Evolutionary conservation across 2,113 vertebrate species (phyloP), one percentile per base, ranked within the genome.

Genomic region (Oreochromis spilurus): DNA sequence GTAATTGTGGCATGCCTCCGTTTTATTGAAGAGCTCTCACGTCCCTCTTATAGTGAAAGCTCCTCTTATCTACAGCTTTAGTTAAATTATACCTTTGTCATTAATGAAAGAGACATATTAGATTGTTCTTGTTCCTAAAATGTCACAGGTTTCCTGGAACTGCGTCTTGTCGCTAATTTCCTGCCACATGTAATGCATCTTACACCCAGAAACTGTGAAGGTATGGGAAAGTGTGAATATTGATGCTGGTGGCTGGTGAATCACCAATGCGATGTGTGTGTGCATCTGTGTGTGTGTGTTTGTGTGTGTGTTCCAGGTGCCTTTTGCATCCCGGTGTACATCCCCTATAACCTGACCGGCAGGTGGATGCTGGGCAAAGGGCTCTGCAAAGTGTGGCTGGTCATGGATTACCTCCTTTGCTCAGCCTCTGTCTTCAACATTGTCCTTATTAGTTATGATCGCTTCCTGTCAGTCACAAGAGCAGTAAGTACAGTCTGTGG

Each of bases 401-500:
- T 96, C 78, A 82, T 94, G 92, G 98, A 99, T 94, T 97, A 99
- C 91, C 95, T 98, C 19, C 34, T 98, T 84, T 98, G 98, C 89
- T 95, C 97, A 4, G 96, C 98, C 36, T 99, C 98, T 4, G 97
- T 97, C 82, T 98, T 98, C 92, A 99, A 95, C 94, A 97, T 98
- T 3, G 97, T 98, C 79, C 97, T 98, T 86, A 98, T 98, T 95
- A 98, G 97, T 95, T 98, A 98, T 1, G 97, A 99, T 91, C 97
- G 97, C 82, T 98, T 98, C 94, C 96, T 98, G 88, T 98, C 97
- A 40, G 97, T 98, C 92, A 98, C 97, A 1, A 95, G 97, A 88
- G 98, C 97, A 65, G 98, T 99, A 96, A 97, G 98, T 96, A 91
- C 48, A 91, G 79, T 9, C 72, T 90, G 78, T 26, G 53, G n/a